Evolutionary conservation across 2,113 vertebrate genomes (phyloP).

Genomic region (Aphelocoma coerulescens): DNA sequence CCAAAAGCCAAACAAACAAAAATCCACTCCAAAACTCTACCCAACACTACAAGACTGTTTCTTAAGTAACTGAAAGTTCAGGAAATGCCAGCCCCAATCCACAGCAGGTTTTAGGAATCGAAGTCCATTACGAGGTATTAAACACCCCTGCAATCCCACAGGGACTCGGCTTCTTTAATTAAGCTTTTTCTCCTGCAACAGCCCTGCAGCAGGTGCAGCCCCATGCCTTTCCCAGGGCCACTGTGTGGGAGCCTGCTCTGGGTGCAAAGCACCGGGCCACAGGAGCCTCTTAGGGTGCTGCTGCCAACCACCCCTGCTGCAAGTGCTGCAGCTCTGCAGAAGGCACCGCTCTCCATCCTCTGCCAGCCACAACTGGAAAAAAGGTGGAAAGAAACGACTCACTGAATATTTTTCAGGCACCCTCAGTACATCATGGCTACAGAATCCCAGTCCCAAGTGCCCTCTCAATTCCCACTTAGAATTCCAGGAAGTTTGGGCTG

Average conservation of each 20-base stretch:
- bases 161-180: neutral
- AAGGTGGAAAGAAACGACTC: neutral
- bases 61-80: neutral
- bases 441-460: neutral
- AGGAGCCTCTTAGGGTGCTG: fast-evolving
- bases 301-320: neutral
- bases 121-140: neutral
- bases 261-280: fast-evolving
- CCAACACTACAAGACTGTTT: neutral
- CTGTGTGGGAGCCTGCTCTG: neutral
- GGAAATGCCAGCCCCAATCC: neutral
- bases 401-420: fast-evolving
- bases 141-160: neutral
- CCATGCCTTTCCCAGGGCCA: neutral
- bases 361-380: neutral
- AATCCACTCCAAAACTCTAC: neutral
- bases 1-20: neutral
- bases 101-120: neutral
- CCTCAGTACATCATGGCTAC: neutral
- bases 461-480: neutral
- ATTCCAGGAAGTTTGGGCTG: neutral
- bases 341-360: neutral
- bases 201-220: neutral
- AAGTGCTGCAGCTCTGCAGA: neutral
- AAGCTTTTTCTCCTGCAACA: neutral